A percentile compares a stretch with the other conserved stretches of the same genome.
Conservation (phyloP, 1,140 invertebrate genomes). For the Magallana angulata region DNA sequence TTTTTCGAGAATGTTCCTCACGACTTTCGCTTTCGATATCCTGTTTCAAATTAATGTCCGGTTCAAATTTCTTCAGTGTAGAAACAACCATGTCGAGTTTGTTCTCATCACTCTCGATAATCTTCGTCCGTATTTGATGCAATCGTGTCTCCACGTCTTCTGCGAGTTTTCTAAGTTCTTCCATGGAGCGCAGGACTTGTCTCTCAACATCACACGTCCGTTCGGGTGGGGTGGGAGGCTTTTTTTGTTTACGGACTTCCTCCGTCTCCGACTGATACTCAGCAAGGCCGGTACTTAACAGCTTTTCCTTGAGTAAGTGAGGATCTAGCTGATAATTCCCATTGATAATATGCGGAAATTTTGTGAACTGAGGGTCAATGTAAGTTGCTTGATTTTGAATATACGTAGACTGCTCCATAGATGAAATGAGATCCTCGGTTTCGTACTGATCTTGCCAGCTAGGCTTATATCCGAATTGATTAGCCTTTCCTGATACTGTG, state of each 20-base stretch:
- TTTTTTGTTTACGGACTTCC: conserved; percentile 34
- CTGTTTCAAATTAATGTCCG: conserved; percentile 54
- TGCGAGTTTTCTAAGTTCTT: conserved; percentile 71
- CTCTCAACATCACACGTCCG: background rate
- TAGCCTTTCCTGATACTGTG: background rate
- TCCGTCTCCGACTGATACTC: conserved; percentile 37
- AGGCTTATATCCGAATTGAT: conserved; percentile 20
- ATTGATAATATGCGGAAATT: conserved; percentile 65
- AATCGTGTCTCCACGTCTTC: conserved; percentile 72
- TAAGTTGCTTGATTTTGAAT: conserved; percentile 41
- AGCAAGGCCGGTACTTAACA: conserved; percentile 72
- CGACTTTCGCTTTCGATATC: conserved; percentile 58
- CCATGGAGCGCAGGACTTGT: conserved; percentile 64
- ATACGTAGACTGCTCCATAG: conserved; percentile 11
- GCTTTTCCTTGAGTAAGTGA: conserved; percentile 70
- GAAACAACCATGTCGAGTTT: conserved; percentile 71
- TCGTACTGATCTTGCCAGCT: background rate
- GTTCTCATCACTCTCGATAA: conserved; percentile 71
- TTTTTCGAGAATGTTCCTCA: conserved; percentile 64
- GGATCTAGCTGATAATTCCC: conserved; percentile 75
- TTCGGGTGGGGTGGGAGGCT: conserved; percentile 21
- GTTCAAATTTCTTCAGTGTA: conserved; percentile 71
- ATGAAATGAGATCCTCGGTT: background rate
- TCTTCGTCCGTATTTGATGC: conserved; percentile 69
- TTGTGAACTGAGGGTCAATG: conserved; percentile 62